Conservation (phyloP, 2,113 vertebrate genomes). For the Plestiodon gilberti region DNA sequence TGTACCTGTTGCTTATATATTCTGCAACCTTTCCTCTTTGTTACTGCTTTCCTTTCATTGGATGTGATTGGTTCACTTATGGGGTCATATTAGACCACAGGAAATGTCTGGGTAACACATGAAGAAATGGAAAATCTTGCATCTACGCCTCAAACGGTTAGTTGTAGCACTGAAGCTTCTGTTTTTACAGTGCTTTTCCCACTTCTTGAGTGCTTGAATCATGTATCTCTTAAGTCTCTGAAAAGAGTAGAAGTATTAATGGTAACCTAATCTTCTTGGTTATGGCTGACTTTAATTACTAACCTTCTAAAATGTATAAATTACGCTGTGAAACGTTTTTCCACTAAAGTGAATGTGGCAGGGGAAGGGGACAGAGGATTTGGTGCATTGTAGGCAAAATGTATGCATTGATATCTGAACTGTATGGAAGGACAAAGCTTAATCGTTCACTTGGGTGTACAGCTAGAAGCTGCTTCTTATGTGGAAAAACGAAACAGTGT, state of each 20-base stretch:
- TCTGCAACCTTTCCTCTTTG: constrained; percentile 81
- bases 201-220: constrained; percentile 47
- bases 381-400: constrained; percentile 21
- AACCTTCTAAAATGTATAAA: constrained; percentile 25
- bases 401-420: not conserved
- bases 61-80: constrained; percentile 79
- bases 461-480: constrained; percentile 32
- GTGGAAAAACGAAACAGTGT: constrained; percentile 43
- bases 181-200: constrained; percentile 49
- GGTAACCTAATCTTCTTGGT: constrained; percentile 6
- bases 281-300: constrained; percentile 38
- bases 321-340: constrained; percentile 27
- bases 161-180: constrained; percentile 72
- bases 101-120: constrained; percentile 99
- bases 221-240: constrained; percentile 39
- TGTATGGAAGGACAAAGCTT: constrained; percentile 15
- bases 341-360: not conserved
- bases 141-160: constrained; percentile 95
- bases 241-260: constrained; percentile 11
- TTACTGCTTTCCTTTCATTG: constrained; percentile 81
- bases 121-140: constrained; percentile 99
- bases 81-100: constrained; percentile 91
- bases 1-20: constrained; percentile 76
- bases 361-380: not conserved
- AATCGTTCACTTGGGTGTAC: constrained; percentile 20